phyloP scores from a whole-genome alignment of 1,140 invertebrate genomes.

The Pseudachorutes palmiensis region DNA sequence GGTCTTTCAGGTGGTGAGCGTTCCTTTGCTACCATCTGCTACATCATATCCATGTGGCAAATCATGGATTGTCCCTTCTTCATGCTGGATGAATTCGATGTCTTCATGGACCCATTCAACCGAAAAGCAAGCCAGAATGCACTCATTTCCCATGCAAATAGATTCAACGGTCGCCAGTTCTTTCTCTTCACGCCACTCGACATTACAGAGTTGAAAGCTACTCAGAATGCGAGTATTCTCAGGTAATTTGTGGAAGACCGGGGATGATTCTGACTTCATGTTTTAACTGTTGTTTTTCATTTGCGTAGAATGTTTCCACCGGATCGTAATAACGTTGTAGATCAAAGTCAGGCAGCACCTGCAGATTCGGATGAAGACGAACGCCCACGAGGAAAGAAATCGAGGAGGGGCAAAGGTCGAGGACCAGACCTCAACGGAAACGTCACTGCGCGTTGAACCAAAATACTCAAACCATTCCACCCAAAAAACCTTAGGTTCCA shows the following conservation, averaged over 20 bases:
- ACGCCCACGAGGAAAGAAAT: no score
- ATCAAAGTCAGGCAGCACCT: no score
- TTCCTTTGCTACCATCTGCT: conserved; percentile 87
- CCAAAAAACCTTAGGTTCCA: no score
- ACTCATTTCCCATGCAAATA: conserved; percentile 29
- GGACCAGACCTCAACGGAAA: no score
- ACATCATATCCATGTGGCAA: conserved; percentile 89
- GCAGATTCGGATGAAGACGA: no score
- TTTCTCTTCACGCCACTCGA: conserved; percentile 35
- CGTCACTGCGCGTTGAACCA: no score
- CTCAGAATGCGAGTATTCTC: conserved; percentile 18
- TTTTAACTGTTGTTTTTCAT: background rate
- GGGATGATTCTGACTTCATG: background rate
- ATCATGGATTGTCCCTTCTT: conserved; percentile 83
- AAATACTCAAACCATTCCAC: no score
- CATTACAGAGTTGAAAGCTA: conserved; percentile 18
- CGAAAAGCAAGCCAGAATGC: conserved; percentile 32
- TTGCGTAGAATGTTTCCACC: background rate
- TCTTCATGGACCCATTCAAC: conserved; percentile 69
- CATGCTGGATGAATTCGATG: conserved; percentile 96
- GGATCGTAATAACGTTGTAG: no score
- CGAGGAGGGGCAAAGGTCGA: no score
- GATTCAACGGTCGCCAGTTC: conserved; percentile 19
- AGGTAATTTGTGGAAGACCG: conserved; percentile 13
- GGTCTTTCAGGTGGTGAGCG: conserved; percentile 85